phyloP scores from a whole-genome alignment of 2,797 vertebrate genomes.

The Neopelma chrysocephalum region DNA sequence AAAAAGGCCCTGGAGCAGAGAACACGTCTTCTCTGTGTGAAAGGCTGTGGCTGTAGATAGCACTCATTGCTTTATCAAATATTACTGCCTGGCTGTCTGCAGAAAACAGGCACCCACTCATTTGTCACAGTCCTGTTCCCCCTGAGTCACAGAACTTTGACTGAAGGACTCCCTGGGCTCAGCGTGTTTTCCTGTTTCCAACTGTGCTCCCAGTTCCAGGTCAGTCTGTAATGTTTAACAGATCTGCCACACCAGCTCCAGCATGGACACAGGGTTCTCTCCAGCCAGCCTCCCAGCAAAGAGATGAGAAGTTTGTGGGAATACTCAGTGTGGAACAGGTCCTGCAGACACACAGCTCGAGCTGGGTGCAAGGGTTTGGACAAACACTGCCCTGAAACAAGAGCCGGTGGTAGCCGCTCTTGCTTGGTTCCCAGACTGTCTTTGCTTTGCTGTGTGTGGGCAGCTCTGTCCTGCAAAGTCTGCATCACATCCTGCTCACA shows the following conservation, averaged over 20 bases:
- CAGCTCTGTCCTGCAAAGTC: neutral
- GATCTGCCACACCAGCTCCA: neutral
- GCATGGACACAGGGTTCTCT: neutral
- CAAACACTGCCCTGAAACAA: neutral
- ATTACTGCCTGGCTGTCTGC: neutral
- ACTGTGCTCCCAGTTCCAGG: fast-evolving
- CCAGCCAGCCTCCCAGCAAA: neutral
- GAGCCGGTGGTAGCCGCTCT: fast-evolving
- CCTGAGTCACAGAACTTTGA: neutral
- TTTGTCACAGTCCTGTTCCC: neutral
- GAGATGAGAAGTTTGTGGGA: neutral
- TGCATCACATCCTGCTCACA: neutral
- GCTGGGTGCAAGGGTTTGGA: neutral
- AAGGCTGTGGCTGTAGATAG: neutral
- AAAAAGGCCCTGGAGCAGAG: neutral
- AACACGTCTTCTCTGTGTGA: neutral
- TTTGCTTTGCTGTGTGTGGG: neutral
- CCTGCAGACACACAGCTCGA: neutral
- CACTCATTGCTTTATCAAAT: neutral
- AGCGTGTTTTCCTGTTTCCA: neutral
- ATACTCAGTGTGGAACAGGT: neutral
- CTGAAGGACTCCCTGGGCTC: neutral
- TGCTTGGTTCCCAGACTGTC: neutral
- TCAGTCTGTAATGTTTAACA: neutral
- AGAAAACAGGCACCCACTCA: neutral